Conservation (phyloP, 2,797 vertebrate species). For the Menidia menidia region DNA sequence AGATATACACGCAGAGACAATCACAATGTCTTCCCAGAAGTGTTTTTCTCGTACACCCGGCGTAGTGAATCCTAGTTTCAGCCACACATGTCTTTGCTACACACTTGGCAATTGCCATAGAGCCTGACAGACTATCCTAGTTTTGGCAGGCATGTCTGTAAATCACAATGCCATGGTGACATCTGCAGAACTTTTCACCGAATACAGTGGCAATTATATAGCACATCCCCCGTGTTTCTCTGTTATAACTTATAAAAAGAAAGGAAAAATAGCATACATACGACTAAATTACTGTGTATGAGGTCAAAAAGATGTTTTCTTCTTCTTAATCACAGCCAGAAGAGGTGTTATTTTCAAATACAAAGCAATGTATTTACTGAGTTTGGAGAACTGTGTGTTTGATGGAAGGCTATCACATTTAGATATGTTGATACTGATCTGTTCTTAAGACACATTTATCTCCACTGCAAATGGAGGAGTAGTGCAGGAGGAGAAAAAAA, state of each 20-base stretch:
- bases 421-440: constrained; percentile 23
- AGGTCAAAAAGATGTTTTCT: constrained; percentile 31
- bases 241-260: constrained; percentile 30
- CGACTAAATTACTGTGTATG: constrained; percentile 36
- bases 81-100: constrained; percentile 62
- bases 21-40: constrained; percentile 65
- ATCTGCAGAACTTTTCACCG: constrained; percentile 62
- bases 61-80: constrained; percentile 57
- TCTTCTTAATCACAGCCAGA: constrained; percentile 8
- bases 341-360: constrained; percentile 11
- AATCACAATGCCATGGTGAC: constrained; percentile 64
- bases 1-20: constrained; percentile 64
- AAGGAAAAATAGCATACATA: constrained; percentile 8
- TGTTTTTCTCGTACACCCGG: constrained; percentile 69
- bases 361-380: constrained; percentile 15
- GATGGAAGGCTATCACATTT: background rate
- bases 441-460: constrained; percentile 16
- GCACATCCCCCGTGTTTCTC: constrained; percentile 39
- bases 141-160: constrained; percentile 64
- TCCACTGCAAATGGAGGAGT: constrained; percentile 17
- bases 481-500: background rate
- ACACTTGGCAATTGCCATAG: constrained; percentile 70
- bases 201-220: constrained; percentile 57
- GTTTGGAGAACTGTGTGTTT: constrained; percentile 19
- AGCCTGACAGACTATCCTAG: constrained; percentile 72